A percentile compares a stretch with the other conserved stretches of the same genome.
phyloP scores from a whole-genome alignment of 2,113 vertebrate genomes.

The Pelobates fuscus region DNA sequence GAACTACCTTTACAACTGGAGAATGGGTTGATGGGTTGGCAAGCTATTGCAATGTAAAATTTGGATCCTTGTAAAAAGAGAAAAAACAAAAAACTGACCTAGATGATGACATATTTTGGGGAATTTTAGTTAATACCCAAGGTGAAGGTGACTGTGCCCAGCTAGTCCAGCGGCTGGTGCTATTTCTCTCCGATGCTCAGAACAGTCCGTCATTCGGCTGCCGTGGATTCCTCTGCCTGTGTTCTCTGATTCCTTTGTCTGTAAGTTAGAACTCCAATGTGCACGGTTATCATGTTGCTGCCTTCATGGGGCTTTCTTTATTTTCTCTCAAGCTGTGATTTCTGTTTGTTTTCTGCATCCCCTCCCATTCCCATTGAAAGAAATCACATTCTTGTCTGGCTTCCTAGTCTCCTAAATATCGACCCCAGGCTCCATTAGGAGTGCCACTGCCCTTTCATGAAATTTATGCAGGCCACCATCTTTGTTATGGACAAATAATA shows the following conservation, averaged over 20 bases:
- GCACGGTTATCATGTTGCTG: background rate
- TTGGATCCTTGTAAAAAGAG: no score
- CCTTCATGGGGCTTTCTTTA: background rate
- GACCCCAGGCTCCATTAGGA: conserved; percentile 5
- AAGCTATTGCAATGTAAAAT: no score
- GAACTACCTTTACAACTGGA: no score
- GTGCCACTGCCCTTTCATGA: background rate
- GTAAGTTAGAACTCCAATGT: background rate
- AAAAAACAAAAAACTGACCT: no score
- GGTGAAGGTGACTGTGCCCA: no score
- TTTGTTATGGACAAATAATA: no score
- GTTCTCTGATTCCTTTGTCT: background rate
- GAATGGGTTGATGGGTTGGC: no score
- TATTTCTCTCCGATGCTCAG: background rate
- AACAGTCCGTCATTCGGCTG: background rate
- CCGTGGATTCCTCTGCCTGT: background rate
- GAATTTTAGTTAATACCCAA: no score
- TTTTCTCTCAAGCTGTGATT: background rate
- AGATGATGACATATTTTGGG: no score
- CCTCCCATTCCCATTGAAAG: background rate
- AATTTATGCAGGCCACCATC: no score
- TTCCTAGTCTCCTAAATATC: background rate
- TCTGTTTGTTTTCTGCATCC: background rate
- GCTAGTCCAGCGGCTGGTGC: background rate
- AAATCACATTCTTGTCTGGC: background rate